phyloP scores from a whole-genome alignment of 2,888 invertebrate genomes.

The Myopa tessellatipennis region DNA sequence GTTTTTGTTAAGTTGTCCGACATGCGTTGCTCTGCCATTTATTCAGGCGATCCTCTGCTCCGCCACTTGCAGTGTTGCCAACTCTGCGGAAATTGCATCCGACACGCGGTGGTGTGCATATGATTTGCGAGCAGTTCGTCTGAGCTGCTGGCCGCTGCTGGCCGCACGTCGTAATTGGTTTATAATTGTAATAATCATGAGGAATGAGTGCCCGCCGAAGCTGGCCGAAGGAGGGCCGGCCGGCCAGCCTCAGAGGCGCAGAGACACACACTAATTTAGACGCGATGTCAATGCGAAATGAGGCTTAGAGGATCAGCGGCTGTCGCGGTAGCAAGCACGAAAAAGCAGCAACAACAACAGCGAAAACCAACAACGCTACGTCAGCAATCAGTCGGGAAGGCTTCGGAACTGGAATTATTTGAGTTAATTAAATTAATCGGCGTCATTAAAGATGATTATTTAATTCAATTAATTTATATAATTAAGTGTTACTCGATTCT shows the following conservation, averaged over 20 bases:
- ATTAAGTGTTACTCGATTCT: background rate
- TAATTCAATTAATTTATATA: background rate
- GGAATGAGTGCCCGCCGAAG: background rate
- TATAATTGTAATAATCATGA: conserved; percentile 27
- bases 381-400: background rate
- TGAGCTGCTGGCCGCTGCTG: background rate
- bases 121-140: conserved; percentile 11
- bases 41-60: background rate
- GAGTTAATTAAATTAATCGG: background rate
- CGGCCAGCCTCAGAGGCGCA: background rate
- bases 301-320: background rate
- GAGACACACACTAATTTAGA: background rate
- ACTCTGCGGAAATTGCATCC: conserved; percentile 29
- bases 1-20: conserved; percentile 19
- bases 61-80: conserved; percentile 17
- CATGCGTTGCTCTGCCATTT: conserved; percentile 27
- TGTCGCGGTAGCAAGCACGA: background rate
- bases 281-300: conserved; percentile 3
- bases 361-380: background rate
- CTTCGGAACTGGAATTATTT: background rate
- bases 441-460: background rate
- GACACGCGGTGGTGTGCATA: conserved; percentile 24
- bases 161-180: conserved; percentile 25
- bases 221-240: background rate
- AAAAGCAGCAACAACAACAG: no score